Conservation (phyloP, 1,140 invertebrate species). For the Temnothorax longispinosus region DNA sequence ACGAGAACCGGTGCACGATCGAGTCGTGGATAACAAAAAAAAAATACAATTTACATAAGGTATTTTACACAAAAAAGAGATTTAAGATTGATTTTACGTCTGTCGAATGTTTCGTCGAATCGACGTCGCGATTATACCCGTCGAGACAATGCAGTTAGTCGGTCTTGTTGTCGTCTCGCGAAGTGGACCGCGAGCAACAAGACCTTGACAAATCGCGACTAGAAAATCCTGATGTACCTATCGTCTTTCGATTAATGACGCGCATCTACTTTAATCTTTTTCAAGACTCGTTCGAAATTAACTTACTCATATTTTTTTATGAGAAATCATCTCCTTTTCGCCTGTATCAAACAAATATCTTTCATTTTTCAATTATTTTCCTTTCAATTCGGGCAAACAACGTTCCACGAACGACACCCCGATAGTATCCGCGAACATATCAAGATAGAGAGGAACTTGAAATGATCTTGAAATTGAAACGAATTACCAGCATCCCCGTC, state of each 20-base stretch:
- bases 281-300: constrained; percentile 28
- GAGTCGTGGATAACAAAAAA: neutral
- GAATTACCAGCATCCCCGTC: neutral
- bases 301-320: neutral
- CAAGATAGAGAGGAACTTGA: neutral
- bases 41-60: no score
- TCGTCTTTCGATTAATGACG: neutral
- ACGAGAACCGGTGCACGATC: neutral
- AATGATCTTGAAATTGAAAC: constrained; percentile 39
- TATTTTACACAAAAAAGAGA: no score
- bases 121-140: constrained; percentile 39
- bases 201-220: neutral
- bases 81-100: no score
- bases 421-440: neutral
- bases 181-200: neutral
- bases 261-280: neutral
- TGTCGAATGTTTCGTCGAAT: constrained; percentile 57
- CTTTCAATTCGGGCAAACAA: neutral
- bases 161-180: constrained; percentile 70
- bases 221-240: neutral
- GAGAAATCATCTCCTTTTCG: neutral
- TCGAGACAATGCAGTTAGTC: constrained; percentile 54
- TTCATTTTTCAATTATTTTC: neutral
- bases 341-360: neutral
- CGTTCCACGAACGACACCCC: neutral